These are phyloP conservation scores for Calephelis nemesis DNA, from an alignment of 1,140 invertebrate species.

Conservation along the genomic window DNA sequence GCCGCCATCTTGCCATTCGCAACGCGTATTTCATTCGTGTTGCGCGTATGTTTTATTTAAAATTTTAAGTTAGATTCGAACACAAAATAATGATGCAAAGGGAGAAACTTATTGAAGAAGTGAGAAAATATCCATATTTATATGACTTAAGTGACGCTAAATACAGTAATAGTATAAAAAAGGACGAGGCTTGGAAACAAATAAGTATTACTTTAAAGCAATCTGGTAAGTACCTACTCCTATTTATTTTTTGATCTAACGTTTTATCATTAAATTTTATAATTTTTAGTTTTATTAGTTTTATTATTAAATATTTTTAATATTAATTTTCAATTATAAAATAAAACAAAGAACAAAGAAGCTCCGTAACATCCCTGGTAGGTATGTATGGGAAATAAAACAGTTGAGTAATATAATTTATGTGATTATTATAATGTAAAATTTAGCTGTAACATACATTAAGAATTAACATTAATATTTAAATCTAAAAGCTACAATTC, in stretches of 20 bases:
- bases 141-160: conserved; percentile 29
- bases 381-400: not conserved
- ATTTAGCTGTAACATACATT: too few species aligned
- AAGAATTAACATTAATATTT: too few species aligned
- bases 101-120: conserved; percentile 32
- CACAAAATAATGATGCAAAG: conserved; percentile 26
- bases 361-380: not conserved
- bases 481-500: conserved; percentile 9
- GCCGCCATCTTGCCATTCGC: not conserved
- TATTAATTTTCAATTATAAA: too few species aligned
- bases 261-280: not conserved
- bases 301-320: not conserved
- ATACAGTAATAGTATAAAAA: conserved; percentile 27
- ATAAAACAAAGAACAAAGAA: too few species aligned
- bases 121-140: conserved; percentile 28
- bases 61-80: conserved; percentile 4
- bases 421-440: too few species aligned
- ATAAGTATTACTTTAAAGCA: conserved; percentile 19
- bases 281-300: conserved; percentile 9
- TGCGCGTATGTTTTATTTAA: not conserved
- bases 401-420: too few species aligned
- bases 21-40: not conserved
- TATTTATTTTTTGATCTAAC: not conserved
- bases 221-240: conserved; percentile 21
- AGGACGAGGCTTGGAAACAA: conserved; percentile 29